phyloP scores from a whole-genome alignment of 2,113 vertebrate species.

The Orcinus orca region DNA sequence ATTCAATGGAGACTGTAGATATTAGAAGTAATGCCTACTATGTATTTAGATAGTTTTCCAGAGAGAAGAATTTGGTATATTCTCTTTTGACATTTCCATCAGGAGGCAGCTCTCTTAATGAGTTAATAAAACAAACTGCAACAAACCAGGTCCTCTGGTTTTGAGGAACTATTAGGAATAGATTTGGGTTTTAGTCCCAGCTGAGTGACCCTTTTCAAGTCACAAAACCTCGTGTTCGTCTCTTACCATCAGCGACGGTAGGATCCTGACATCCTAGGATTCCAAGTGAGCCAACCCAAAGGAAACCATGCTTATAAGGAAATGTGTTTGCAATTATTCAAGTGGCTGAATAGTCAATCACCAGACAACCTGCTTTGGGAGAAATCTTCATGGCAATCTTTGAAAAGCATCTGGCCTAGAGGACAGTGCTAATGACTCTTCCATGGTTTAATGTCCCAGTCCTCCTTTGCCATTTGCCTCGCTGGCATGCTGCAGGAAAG shows the following conservation, averaged over 20 bases:
- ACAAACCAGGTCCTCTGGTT: neutral
- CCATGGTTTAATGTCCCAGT: neutral
- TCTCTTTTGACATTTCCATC: neutral
- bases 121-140: neutral
- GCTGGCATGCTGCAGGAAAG: neutral
- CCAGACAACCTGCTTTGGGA: neutral
- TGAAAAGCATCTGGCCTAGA: neutral
- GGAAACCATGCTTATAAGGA: neutral
- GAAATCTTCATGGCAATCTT: neutral
- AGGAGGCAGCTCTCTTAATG: neutral
- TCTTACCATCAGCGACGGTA: neutral
- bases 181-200: neutral
- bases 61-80: neutral
- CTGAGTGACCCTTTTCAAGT: neutral
- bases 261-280: neutral
- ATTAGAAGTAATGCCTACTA: neutral
- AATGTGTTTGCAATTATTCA: slow-evolving; percentile 6
- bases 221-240: neutral
- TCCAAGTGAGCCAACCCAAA: neutral
- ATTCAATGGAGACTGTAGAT: neutral
- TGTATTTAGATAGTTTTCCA: neutral
- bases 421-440: neutral
- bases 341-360: neutral
- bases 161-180: neutral
- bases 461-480: neutral